Conservation (phyloP, 2,797 vertebrate genomes). For the Phrynocephalus vlangalii region DNA sequence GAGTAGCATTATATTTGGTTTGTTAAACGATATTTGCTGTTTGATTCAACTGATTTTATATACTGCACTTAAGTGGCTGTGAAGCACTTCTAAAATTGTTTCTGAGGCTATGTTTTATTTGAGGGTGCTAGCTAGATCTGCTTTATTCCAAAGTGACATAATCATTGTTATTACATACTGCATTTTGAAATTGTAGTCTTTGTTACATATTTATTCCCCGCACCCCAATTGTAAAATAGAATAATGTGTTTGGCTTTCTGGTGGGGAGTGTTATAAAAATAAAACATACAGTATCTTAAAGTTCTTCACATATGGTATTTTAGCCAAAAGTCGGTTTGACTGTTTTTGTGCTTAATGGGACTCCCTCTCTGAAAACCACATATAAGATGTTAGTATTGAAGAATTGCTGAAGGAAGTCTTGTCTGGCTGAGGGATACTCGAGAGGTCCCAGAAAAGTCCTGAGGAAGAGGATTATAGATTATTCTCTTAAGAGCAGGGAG, state of each 20-base stretch:
- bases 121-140: neutral
- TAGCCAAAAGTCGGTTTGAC: too few relatives aligned
- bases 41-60: conserved; percentile 21
- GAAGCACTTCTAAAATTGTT: conserved; percentile 3
- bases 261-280: neutral
- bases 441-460: neutral
- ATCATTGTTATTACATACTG: too few relatives aligned
- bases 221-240: neutral
- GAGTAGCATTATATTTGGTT: conserved; percentile 4
- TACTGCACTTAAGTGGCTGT: conserved; percentile 8
- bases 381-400: too few relatives aligned
- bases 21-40: conserved; percentile 12
- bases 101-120: neutral
- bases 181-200: neutral
- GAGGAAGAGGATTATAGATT: neutral
- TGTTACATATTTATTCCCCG: neutral
- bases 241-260: neutral
- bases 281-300: neutral
- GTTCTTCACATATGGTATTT: too few relatives aligned
- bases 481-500: neutral
- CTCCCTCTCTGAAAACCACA: too few relatives aligned
- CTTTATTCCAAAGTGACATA: neutral
- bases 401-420: neutral
- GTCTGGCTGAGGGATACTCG: neutral
- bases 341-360: too few relatives aligned